These are phyloP conservation scores for Ctenodactylus gundi DNA, from an alignment of 2,113 vertebrate species.

Conservation along the genomic window DNA sequence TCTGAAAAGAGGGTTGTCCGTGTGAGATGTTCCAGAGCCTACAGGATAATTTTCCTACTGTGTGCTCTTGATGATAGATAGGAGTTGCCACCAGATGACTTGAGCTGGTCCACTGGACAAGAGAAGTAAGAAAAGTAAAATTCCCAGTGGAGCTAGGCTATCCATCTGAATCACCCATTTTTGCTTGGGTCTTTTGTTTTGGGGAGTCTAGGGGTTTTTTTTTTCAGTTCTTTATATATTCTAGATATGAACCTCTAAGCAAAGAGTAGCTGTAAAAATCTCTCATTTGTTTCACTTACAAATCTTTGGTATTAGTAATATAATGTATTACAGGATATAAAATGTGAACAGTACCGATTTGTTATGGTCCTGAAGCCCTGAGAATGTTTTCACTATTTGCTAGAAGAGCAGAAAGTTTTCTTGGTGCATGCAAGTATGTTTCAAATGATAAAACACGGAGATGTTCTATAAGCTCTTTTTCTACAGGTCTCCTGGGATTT, in stretches of 20 bases:
- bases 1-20: neutral
- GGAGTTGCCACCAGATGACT: neutral
- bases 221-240: too few species aligned
- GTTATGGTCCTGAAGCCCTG: neutral
- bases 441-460: slow-evolving; percentile 59
- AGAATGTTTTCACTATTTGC: slow-evolving; percentile 19
- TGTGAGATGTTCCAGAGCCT: neutral
- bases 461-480: slow-evolving; percentile 52
- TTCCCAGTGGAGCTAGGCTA: neutral
- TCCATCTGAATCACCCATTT: too few species aligned
- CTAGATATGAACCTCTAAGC: too few species aligned
- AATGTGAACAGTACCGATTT: slow-evolving; percentile 30
- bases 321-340: neutral
- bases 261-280: neutral
- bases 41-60: too few species aligned
- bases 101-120: neutral
- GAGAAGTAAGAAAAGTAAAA: neutral
- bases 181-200: too few species aligned
- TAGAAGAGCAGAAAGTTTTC: slow-evolving; percentile 21
- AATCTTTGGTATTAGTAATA: neutral
- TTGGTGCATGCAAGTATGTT: neutral
- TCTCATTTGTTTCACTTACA: neutral
- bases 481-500: neutral
- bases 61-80: neutral
- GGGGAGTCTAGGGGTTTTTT: too few species aligned